These are phyloP conservation scores for Atlantisia rogersi DNA, from an alignment of 2,113 vertebrate genomes.

Conservation along the genomic window DNA sequence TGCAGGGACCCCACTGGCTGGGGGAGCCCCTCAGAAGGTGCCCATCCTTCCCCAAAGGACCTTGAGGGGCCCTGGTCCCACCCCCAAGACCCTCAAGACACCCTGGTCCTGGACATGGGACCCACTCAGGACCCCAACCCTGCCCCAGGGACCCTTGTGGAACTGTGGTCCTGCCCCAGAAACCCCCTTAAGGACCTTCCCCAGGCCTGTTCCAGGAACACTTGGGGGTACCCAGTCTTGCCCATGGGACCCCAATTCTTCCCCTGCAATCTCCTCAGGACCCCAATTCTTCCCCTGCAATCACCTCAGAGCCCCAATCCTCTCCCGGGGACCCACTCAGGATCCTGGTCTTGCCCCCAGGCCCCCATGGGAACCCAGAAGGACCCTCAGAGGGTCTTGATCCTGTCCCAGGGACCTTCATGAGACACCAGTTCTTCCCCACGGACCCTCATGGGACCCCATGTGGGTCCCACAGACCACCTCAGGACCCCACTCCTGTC, in stretches of 20 bases:
- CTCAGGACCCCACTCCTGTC: background rate
- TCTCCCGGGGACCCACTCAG: background rate
- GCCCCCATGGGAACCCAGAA: background rate
- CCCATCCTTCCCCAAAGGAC: background rate
- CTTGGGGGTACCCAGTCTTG: background rate
- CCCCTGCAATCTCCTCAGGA: accelerated
- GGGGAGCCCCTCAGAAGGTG: background rate
- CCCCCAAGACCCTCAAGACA: background rate
- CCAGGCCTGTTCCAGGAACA: background rate
- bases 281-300: accelerated
- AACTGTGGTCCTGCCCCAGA: background rate
- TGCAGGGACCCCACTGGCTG: background rate
- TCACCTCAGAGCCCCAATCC: background rate
- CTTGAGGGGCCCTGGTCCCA: background rate
- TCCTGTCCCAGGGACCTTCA: background rate
- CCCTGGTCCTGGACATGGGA: background rate
- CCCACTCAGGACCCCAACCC: background rate
- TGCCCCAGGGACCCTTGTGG: background rate
- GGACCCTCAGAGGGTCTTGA: background rate
- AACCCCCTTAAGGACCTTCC: background rate
- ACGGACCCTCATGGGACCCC: background rate
- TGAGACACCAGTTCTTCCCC: background rate
- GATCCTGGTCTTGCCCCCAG: background rate
- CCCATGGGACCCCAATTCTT: background rate
- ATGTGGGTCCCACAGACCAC: background rate